These are phyloP conservation scores for Drosophila nigricruria DNA, from an alignment of 2,888 invertebrate species.

Conservation along the genomic window DNA sequence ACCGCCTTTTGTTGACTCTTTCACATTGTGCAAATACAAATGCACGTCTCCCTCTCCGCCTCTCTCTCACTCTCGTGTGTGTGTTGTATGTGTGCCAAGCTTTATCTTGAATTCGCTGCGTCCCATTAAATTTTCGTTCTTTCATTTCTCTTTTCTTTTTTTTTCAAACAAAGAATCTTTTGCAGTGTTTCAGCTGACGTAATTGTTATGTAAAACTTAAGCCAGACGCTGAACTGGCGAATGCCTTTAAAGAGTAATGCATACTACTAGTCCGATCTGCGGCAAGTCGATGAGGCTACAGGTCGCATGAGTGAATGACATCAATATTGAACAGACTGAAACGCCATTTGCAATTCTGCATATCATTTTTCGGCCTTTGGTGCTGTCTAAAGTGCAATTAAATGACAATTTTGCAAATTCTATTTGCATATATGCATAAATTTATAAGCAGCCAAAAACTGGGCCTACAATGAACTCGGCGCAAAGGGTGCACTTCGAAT, in stretches of 20 bases:
- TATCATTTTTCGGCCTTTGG: slow-evolving; percentile 55
- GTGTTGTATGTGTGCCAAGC: slow-evolving; percentile 57
- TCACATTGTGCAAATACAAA: slow-evolving; percentile 65
- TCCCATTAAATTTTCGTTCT: slow-evolving; percentile 43
- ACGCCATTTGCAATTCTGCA: slow-evolving; percentile 69
- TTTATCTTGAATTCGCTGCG: slow-evolving; percentile 65
- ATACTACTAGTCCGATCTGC: neutral
- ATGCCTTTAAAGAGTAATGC: slow-evolving; percentile 26
- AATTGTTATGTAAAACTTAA: slow-evolving; percentile 16
- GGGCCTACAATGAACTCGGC: slow-evolving; percentile 19
- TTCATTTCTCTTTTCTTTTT: slow-evolving; percentile 8
- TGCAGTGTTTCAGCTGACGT: slow-evolving; percentile 10
- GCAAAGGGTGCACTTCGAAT: slow-evolving; percentile 27
- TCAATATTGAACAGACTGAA: slow-evolving; percentile 50
- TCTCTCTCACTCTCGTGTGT: neutral
- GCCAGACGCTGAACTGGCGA: slow-evolving; percentile 11
- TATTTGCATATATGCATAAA: slow-evolving; percentile 78
- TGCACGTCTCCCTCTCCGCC: slow-evolving; percentile 5
- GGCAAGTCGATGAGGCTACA: slow-evolving; percentile 12
- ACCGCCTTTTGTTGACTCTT: slow-evolving; percentile 68
- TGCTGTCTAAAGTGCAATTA: slow-evolving; percentile 68
- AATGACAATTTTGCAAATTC: slow-evolving; percentile 78
- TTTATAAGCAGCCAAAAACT: slow-evolving; percentile 61
- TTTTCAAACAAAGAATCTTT: slow-evolving; percentile 12
- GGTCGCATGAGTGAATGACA: slow-evolving; percentile 30